Conservation (phyloP, 2,888 invertebrate species). For the Pyrgus malvae region DNA sequence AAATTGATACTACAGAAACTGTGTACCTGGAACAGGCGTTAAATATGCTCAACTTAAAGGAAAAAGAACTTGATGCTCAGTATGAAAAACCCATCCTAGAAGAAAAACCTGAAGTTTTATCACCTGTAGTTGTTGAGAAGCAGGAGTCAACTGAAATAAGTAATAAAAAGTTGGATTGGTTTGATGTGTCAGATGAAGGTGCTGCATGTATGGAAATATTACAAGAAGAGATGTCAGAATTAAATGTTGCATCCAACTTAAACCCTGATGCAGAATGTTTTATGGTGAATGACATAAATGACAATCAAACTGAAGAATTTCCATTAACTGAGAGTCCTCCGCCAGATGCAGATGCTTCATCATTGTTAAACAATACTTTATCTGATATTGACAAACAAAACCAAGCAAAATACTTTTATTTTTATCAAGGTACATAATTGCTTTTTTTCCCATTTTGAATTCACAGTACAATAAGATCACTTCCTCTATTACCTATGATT, state of each 20-base stretch:
- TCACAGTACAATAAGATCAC: background rate
- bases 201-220: constrained; percentile 57
- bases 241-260: constrained; percentile 49
- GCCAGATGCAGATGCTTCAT: constrained; percentile 40
- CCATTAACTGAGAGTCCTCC: constrained; percentile 50
- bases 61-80: constrained; percentile 52
- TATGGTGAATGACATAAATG: constrained; percentile 44
- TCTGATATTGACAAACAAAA: constrained; percentile 66
- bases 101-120: constrained; percentile 39
- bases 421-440: constrained; percentile 87
- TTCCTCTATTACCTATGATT: no score
- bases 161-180: constrained; percentile 63
- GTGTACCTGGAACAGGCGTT: constrained; percentile 94
- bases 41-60: constrained; percentile 82
- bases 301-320: constrained; percentile 52
- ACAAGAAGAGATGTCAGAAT: constrained; percentile 51
- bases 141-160: constrained; percentile 52
- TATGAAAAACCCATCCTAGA: constrained; percentile 42
- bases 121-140: constrained; percentile 57
- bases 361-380: constrained; percentile 41
- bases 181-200: constrained; percentile 65
- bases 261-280: constrained; percentile 66
- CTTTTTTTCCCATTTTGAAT: constrained; percentile 26
- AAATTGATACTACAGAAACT: constrained; percentile 90
- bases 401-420: constrained; percentile 85